phyloP scores from a whole-genome alignment of 2,113 vertebrate species.

The Aspidoscelis tigris region DNA sequence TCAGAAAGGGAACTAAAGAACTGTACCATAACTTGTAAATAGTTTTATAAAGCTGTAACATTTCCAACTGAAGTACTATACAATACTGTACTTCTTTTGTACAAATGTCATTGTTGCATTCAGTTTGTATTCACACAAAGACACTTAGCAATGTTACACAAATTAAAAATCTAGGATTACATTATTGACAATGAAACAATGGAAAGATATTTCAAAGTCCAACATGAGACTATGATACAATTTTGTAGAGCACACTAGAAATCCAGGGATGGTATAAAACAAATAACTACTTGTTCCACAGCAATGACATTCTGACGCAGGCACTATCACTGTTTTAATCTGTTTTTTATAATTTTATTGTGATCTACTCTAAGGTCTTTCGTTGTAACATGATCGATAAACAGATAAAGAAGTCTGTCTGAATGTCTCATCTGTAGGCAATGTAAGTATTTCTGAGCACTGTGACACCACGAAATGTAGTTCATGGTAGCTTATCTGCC shows the following conservation, averaged over 20 bases:
- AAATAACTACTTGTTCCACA: slow-evolving; percentile 1
- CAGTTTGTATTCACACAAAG: background rate
- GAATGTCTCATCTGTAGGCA: too few species aligned
- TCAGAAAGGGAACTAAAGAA: background rate
- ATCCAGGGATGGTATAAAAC: background rate
- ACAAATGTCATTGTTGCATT: background rate
- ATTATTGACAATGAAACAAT: background rate
- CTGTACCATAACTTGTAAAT: background rate
- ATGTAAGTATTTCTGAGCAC: background rate
- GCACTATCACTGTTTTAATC: too few species aligned
- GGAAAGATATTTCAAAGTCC: background rate
- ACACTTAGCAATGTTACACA: background rate
- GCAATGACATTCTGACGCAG: background rate
- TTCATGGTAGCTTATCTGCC: too few species aligned
- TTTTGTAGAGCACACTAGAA: background rate
- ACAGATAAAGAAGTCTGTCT: too few species aligned
- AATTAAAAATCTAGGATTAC: background rate
- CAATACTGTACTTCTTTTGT: background rate
- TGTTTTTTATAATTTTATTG: too few species aligned
- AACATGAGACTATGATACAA: background rate
- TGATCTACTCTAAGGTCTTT: too few species aligned
- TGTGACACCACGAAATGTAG: too few species aligned
- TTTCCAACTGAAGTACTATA: background rate
- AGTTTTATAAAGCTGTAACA: background rate
- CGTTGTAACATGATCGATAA: too few species aligned